These are phyloP conservation scores for Danionella dracula DNA, from an alignment of 2,797 vertebrate genomes.

Conservation along the genomic window DNA sequence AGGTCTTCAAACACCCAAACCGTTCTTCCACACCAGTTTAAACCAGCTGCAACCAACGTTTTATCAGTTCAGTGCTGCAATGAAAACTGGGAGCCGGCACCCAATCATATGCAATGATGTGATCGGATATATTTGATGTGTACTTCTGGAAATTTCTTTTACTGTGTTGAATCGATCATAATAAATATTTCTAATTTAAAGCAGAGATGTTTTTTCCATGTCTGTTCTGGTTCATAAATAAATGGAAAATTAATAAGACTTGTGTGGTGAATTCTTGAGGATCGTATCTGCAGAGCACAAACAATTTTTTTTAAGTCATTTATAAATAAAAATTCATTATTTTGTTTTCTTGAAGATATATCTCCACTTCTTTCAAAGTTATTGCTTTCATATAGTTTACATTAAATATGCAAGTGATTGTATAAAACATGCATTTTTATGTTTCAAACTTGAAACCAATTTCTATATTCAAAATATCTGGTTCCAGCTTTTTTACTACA, in stretches of 20 bases:
- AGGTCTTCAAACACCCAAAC: conserved; percentile 71
- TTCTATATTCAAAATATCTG: no score
- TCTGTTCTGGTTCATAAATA: background rate
- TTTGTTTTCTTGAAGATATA: no score
- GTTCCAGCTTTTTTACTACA: no score
- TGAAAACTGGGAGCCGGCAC: conserved; percentile 93
- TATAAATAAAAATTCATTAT: no score
- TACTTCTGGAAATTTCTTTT: conserved; percentile 34
- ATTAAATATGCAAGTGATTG: no score
- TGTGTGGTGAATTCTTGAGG: no score
- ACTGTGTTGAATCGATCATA: conserved; percentile 35
- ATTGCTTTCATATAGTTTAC: no score
- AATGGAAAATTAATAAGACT: background rate
- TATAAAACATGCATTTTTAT: no score
- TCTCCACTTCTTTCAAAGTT: no score
- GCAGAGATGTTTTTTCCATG: fast-evolving
- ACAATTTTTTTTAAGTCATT: no score
- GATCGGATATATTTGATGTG: conserved; percentile 85
- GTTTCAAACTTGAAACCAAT: no score
- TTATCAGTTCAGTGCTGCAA: conserved; percentile 81
- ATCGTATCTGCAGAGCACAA: no score
- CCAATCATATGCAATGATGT: conserved; percentile 95
- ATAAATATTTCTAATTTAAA: conserved; percentile 45
- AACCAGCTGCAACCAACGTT: conserved; percentile 79
- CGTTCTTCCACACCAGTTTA: conserved; percentile 83